Evolutionary conservation across 2,113 vertebrate species (phyloP).

Genomic region (Plecotus auritus): DNA sequence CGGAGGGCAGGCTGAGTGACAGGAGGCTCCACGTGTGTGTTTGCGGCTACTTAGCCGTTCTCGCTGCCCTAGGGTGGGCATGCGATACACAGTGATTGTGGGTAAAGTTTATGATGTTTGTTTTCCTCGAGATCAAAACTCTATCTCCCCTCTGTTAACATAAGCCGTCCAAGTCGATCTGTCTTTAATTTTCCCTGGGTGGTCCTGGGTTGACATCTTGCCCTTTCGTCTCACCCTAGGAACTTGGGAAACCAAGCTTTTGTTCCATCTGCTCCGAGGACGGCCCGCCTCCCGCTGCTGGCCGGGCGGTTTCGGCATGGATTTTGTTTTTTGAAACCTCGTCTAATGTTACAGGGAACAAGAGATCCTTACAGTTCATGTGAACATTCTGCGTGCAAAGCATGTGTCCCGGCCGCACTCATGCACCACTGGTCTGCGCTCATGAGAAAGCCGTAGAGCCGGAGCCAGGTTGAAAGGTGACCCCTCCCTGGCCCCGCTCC

Average conservation of each 20-base stretch:
- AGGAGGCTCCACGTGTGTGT: background rate
- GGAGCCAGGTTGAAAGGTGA: background rate
- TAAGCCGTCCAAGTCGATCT: slow-evolving; percentile 30
- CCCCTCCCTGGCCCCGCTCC: background rate
- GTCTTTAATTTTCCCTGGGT: slow-evolving; percentile 68
- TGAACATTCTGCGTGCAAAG: background rate
- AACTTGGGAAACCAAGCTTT: slow-evolving; percentile 54
- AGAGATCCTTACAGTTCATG: slow-evolving; percentile 18
- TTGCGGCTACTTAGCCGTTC: background rate
- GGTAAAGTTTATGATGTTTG: slow-evolving; percentile 15
- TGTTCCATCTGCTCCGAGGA: slow-evolving; percentile 19
- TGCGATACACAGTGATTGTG: slow-evolving; percentile 24
- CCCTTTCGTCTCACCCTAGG: slow-evolving; percentile 39
- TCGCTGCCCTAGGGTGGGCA: background rate
- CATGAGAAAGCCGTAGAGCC: background rate
- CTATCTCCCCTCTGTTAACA: slow-evolving; percentile 1
- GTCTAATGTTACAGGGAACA: slow-evolving; percentile 57
- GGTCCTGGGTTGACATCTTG: slow-evolving; percentile 59
- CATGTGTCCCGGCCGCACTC: background rate
- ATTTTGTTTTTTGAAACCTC: slow-evolving; percentile 37
- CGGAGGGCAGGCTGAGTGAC: background rate
- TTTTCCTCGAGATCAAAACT: slow-evolving; percentile 57
- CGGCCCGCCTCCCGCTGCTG: slow-evolving; percentile 26
- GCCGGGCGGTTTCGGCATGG: background rate
- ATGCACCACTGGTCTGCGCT: background rate